phyloP scores from a whole-genome alignment of 2,797 vertebrate species.

The Echeneis naucrates region DNA sequence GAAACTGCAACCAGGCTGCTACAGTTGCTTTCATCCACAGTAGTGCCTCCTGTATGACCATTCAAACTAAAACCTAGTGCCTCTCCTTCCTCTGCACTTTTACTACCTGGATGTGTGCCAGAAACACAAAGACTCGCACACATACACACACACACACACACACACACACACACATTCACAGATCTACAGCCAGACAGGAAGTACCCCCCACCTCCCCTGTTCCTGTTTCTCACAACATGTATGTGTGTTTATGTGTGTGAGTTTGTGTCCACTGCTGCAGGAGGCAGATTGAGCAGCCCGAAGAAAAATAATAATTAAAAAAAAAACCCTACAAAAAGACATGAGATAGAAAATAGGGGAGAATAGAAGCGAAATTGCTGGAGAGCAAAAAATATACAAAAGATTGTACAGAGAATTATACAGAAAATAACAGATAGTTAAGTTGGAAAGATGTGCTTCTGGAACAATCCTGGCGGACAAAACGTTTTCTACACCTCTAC shows the following conservation, averaged over 20 bases:
- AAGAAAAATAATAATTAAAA: too few species aligned
- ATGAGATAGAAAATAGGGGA: slow-evolving; percentile 27
- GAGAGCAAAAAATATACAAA: slow-evolving; percentile 26
- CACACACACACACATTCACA: slow-evolving; percentile 26
- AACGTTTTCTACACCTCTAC: slow-evolving; percentile 52
- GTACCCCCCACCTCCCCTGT: slow-evolving; percentile 47
- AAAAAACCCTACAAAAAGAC: slow-evolving; percentile 15
- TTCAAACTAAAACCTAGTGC: slow-evolving; percentile 4
- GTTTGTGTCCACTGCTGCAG: slow-evolving; percentile 33
- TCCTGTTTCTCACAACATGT: slow-evolving; percentile 70
- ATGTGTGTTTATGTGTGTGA: slow-evolving; percentile 35
- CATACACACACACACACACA: slow-evolving; percentile 21
- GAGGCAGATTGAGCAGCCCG: slow-evolving; percentile 56
- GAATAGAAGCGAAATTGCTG: slow-evolving; percentile 36
- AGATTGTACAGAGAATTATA: slow-evolving; percentile 25
- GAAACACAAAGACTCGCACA: slow-evolving; percentile 32
- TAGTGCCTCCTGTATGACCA: slow-evolving; percentile 19
- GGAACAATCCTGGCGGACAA: slow-evolving; percentile 63
- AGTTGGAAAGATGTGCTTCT: slow-evolving; percentile 42
- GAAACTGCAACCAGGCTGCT: not conserved
- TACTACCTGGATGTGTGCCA: slow-evolving; percentile 44
- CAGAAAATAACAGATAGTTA: slow-evolving; percentile 13
- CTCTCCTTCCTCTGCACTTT: slow-evolving; percentile 4
- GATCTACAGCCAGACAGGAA: slow-evolving; percentile 59
- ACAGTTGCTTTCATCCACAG: slow-evolving; percentile 15